Evolutionary conservation across 2,113 vertebrate species (phyloP), one percentile per base, ranked within the genome.

Genomic region (Chlorodrepanis virens): DNA sequence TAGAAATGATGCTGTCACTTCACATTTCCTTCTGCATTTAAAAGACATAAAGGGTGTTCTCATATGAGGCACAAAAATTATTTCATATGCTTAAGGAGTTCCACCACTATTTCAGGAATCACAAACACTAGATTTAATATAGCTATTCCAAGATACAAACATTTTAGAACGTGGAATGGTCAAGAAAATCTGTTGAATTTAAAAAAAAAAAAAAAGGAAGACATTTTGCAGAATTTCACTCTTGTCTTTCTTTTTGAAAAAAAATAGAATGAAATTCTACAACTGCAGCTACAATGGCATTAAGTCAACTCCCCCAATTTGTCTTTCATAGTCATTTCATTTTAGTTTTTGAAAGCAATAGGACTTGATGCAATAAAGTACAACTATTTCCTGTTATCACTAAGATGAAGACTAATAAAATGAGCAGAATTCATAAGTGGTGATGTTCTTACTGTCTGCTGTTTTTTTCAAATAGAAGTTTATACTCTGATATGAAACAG

Each of bases 361-460:
- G 15, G 13, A 50, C 19, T 83, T 63, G 47, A 53, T 89, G 23
- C 35, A 65, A 39, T 87, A 77, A 91, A 83, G 57, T 17, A 47
- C 22, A 93, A 90, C 6, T 56, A 54, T 92, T 92, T 93, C 75
- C 89, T 90, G 18, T 85, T 90, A 91, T 76, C 45, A 54, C 53
- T 53, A 49, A 87, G 12, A 80, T 31, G 64, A 94, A 94, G 52
- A 67, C 33, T 77, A 77, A 90, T 35, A 94, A 93, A 91, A 93
- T 85, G 37, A 94, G 37, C 33, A 82, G 44, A 95, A 79, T 64
- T 72, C 15, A 3, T 64, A 71, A 93, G 10, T 59, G 56, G 33
- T 54, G 33, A 53, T 63, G 67, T 37, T 95, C 63, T 68, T 83
- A 72, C 31, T 70, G 40, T 83, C 79, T 85, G 40, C 45, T 79